Base-by-base conservation (phyloP, 2,797 vertebrate species). In the Caiman crocodilus region DNA sequence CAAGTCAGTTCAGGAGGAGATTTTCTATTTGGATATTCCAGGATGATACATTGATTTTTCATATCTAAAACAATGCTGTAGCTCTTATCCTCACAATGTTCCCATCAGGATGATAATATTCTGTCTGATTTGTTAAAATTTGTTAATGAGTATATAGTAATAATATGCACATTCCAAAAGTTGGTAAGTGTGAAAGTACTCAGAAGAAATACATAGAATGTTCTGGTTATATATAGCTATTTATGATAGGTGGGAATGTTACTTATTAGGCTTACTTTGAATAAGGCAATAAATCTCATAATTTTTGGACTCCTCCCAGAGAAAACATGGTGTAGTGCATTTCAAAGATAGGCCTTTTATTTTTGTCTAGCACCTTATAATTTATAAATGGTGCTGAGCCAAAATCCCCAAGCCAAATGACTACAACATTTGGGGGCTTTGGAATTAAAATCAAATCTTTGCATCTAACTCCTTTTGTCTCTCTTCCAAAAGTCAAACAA, bases 131-230 rank as follows among this genome's bases (percentile, higher is more conserved):
- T 9, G 64, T 42, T 35, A 71, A 71, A 14, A 30, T 10, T 21
- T 87, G 90, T 60, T 93, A 86, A 85, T 89, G 88, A 90, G 71
- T 60, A 94, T 87, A 81, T 79, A 87, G 57, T 60, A 93, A 71
- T 75, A 85, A 60, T 60, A 61, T 69, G 32, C 75, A 10, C 82
- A 35, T 85, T 90, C 80, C 82, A 90, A 85, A 64, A 85, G 35
- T 55, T 87, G 76, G 78, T 57, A 80, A 78, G 25, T 83, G 78
- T 63, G 87, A 87, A 89, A 85, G 88, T 91, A 30, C 60, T 81
- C 82, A 71, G 74, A 82, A 90, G 23, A 85, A 57, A 90, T 67
- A 69, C 80, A 58, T 92, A 67, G 83, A 61, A 93, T 80, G 65
- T 90, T 92, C 78, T 94, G 20, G 67, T 80, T 63, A 42, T 74